Evolutionary conservation across 2,888 invertebrate genomes (phyloP).

Genomic region (Chymomyza procnemis): DNA sequence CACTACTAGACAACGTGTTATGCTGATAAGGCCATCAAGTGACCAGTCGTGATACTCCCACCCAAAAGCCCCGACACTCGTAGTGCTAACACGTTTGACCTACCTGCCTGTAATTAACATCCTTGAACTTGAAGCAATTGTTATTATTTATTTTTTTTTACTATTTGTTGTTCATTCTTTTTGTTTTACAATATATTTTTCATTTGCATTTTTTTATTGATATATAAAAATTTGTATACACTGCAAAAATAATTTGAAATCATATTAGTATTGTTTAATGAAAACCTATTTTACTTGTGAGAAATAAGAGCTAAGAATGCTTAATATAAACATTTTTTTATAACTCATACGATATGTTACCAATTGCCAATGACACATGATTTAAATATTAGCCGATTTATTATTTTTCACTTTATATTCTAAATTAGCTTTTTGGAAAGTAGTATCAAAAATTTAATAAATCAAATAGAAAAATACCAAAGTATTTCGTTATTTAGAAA

Average conservation of each 20-base stretch:
- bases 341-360: too few relatives aligned
- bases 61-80: background rate
- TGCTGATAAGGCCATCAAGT: background rate
- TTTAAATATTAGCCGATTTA: too few relatives aligned
- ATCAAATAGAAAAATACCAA: too few relatives aligned
- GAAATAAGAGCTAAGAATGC: too few relatives aligned
- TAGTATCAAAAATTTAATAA: too few relatives aligned
- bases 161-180: constrained; percentile 33
- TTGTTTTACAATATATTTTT: constrained; percentile 32
- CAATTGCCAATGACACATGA: too few relatives aligned
- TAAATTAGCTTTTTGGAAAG: too few relatives aligned
- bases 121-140: constrained; percentile 20
- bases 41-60: background rate
- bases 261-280: too few relatives aligned
- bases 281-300: too few relatives aligned
- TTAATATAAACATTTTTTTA: too few relatives aligned
- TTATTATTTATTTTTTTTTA: constrained; percentile 27
- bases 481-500: too few relatives aligned
- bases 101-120: background rate
- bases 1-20: constrained; percentile 47
- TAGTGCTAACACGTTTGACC: background rate
- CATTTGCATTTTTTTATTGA: constrained; percentile 25
- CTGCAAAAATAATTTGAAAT: background rate
- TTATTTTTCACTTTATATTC: too few relatives aligned
- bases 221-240: background rate